These are phyloP conservation scores for Drosophila leontia DNA, from an alignment of 1,140 invertebrate species.

Conservation along the genomic window DNA sequence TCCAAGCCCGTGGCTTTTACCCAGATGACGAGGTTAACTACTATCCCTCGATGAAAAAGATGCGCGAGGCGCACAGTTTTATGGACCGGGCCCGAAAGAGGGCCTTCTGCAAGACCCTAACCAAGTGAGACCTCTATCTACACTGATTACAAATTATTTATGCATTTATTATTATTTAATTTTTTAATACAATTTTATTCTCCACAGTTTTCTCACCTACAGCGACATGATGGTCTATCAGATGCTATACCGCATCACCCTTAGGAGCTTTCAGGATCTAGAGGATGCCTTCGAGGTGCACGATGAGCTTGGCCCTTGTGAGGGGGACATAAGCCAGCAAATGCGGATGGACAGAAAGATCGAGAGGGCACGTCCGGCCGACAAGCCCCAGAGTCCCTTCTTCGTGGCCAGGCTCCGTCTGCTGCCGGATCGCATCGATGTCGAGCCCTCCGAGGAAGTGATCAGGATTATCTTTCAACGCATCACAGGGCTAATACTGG, in stretches of 20 bases:
- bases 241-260: slow-evolving; percentile 70
- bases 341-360: slow-evolving; percentile 49
- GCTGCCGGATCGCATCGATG: slow-evolving; percentile 78
- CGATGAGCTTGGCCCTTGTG: slow-evolving; percentile 56
- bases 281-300: slow-evolving; percentile 60
- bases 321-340: slow-evolving; percentile 47
- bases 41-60: slow-evolving; percentile 85
- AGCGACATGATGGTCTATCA: slow-evolving; percentile 73
- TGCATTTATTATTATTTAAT: neutral
- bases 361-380: slow-evolving; percentile 55
- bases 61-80: slow-evolving; percentile 90
- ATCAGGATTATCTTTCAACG: slow-evolving; percentile 78
- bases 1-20: slow-evolving; percentile 90
- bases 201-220: slow-evolving; percentile 62
- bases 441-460: slow-evolving; percentile 84
- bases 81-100: slow-evolving; percentile 93
- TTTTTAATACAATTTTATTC: neutral
- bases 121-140: slow-evolving; percentile 87
- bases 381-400: slow-evolving; percentile 73
- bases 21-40: slow-evolving; percentile 88
- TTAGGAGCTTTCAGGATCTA: slow-evolving; percentile 66
- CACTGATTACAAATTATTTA: too few species aligned
- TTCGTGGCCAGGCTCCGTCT: slow-evolving; percentile 76
- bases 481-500: slow-evolving; percentile 83
- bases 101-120: slow-evolving; percentile 89